A percentile compares a stretch with the other conserved stretches of the same genome.
Conservation (phyloP, 2,113 vertebrate species). For the Mastomys natalensis region DNA sequence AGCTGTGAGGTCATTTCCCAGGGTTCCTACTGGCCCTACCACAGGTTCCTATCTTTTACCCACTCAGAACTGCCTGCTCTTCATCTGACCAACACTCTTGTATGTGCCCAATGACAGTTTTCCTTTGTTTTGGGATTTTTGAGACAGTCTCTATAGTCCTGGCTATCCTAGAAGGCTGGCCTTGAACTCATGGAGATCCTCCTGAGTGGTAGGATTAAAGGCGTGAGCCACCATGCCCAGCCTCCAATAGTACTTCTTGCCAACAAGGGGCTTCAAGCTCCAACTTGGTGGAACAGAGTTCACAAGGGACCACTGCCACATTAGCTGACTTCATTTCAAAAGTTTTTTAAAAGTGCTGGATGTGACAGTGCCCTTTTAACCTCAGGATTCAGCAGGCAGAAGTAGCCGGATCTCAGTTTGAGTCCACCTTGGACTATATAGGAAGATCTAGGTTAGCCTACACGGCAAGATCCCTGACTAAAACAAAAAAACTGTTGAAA, state of each 20-base stretch:
- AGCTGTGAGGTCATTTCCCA: background rate
- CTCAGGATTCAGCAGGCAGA: background rate
- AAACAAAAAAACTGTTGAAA: background rate
- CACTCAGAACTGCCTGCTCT: too few relatives aligned
- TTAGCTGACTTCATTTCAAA: background rate
- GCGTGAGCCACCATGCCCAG: background rate
- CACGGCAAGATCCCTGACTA: background rate
- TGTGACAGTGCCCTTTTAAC: background rate
- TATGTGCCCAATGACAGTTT: background rate
- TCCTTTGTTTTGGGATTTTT: background rate
- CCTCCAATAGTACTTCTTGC: background rate
- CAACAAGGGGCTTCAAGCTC: background rate
- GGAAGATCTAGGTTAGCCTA: background rate
- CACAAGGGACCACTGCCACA: too few relatives aligned
- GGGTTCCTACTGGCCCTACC: too few relatives aligned
- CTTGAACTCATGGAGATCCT: background rate
- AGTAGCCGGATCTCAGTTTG: too few relatives aligned
- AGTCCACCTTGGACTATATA: background rate
- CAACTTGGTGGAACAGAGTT: background rate
- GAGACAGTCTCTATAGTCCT: background rate
- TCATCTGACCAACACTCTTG: background rate
- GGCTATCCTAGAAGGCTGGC: background rate
- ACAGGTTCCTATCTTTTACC: background rate
- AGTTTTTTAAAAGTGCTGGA: background rate
- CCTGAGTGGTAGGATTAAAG: background rate